phyloP scores from a whole-genome alignment of 2,888 invertebrate species.

The Xanthia icteritia region DNA sequence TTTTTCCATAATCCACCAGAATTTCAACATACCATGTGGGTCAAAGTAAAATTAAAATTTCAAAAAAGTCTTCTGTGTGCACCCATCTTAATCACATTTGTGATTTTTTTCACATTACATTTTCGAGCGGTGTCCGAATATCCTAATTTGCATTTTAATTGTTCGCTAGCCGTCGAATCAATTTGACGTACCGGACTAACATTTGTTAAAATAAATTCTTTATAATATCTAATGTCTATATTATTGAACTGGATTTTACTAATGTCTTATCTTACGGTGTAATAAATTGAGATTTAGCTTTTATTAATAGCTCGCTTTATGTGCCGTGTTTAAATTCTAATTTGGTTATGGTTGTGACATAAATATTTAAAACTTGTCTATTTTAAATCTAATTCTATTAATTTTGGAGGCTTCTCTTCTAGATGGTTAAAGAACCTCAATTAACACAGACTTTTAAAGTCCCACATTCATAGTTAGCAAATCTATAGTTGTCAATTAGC shows the following conservation, averaged over 20 bases:
- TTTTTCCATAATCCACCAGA: not conserved
- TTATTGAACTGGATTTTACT: conserved; percentile 69
- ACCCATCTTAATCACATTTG: conserved; percentile 32
- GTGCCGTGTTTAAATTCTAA: conserved; percentile 37
- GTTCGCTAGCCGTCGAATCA: conserved; percentile 76
- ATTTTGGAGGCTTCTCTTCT: conserved; percentile 15
- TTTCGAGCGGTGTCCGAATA: conserved; percentile 71
- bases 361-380: conserved; percentile 7
- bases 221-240: conserved; percentile 77
- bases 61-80: conserved; percentile 14
- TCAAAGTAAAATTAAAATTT: not conserved
- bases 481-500: not conserved
- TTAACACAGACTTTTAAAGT: not conserved
- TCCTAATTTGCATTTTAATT: conserved; percentile 86
- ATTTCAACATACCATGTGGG: not conserved
- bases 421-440: not conserved
- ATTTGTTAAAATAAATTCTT: conserved; percentile 61
- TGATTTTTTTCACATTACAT: conserved; percentile 67
- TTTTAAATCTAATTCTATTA: conserved; percentile 30
- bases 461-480: not conserved
- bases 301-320: conserved; percentile 54
- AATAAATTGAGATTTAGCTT: conserved; percentile 61
- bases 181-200: conserved; percentile 74
- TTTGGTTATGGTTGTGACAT: conserved; percentile 25
- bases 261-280: conserved; percentile 58